Base-by-base conservation (phyloP, 2,888 invertebrate genomes). In the Thecocarcelia acutangulata region DNA sequence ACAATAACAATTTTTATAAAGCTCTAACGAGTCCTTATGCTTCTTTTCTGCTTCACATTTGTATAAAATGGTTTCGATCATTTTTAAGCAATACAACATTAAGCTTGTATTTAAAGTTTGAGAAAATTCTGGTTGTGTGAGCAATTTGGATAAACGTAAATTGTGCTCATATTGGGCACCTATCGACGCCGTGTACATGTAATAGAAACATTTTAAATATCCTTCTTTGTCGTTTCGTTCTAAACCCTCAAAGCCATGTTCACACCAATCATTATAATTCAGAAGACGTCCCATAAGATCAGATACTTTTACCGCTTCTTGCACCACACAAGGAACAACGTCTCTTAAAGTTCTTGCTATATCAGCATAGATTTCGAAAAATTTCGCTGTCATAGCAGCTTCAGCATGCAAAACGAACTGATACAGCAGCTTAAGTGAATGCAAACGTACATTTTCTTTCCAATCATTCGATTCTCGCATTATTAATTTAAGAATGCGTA, bases 401-500 rank as follows among this genome's bases (percentile, higher is more conserved):
- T 91, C 91, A 3, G 90, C 88, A 69, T 91, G 91, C 0, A 91
- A 85, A 0, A 90, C 87, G 80, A 91, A 89, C 75, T 91, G 91
- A 83, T 88, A 90, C 0, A 91, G 84, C 19, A 91, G 83, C 80
- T 89, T 90, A 0, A 91, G 80, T 0, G 91, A 86, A 77, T 91
- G 91, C 13, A 91, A 64, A 11, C 91, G 88, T 19, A 91, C 91
- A 66, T 90, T 89, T n/a, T 89, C 89, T 80, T 91, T 91, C 91
- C 91, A 91, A 79, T 91, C 90, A 2, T 83, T 70, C 0, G 88
- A 84, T 73, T 91, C 91, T 0, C 87, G 84, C 33, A 90, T 86
- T 40, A 91, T 88, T 5, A 89, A 74, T n/a, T 86, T 84, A 2
- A 90, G 74, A 2, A 91, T 77, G 6, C 88, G 87, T 17, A 91